These are phyloP conservation scores for Leistus spinibarbis DNA, from an alignment of 2,888 invertebrate species.

Conservation along the genomic window DNA sequence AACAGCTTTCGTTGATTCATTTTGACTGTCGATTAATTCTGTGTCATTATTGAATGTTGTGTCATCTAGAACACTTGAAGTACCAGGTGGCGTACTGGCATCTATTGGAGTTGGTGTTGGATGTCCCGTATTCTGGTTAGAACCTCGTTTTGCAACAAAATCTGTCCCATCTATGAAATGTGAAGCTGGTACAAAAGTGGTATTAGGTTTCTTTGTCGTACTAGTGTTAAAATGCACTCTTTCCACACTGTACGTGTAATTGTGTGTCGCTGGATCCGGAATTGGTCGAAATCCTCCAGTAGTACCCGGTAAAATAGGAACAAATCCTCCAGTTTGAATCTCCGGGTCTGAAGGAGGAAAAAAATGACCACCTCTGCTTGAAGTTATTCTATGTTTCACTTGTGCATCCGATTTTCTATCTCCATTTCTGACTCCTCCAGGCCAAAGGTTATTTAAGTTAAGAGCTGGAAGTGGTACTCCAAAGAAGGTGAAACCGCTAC, in stretches of 20 bases:
- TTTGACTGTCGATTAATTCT: conserved; percentile 26
- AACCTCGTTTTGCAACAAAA: conserved; percentile 30
- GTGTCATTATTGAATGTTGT: conserved; percentile 30
- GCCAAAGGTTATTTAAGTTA: conserved; percentile 70
- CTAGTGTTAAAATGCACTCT: conserved; percentile 18
- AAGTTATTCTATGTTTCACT: conserved; percentile 53
- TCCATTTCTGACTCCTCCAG: conserved; percentile 51
- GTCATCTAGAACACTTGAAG: conserved; percentile 32
- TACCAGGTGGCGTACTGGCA: conserved; percentile 33
- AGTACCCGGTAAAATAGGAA: conserved; percentile 71
- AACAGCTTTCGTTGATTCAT: conserved; percentile 37
- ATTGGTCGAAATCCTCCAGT: conserved; percentile 78
- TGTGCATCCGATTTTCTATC: conserved; percentile 51
- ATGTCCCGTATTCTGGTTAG: conserved; percentile 33
- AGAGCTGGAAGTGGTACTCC: conserved; percentile 80
- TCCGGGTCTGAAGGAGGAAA: conserved; percentile 63
- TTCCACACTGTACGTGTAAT: conserved; percentile 41
- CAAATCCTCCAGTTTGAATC: conserved; percentile 77
- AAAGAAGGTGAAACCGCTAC: conserved; percentile 79
- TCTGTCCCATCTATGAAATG: conserved; percentile 27
- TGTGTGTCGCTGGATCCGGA: conserved; percentile 57
- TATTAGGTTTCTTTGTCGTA: conserved; percentile 13
- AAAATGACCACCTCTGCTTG: conserved; percentile 52
- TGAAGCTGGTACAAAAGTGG: conserved; percentile 27
- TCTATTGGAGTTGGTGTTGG: conserved; percentile 40